These are phyloP conservation scores for Limnephilus auricula DNA, from an alignment of 2,888 invertebrate genomes.

Conservation along the genomic window DNA sequence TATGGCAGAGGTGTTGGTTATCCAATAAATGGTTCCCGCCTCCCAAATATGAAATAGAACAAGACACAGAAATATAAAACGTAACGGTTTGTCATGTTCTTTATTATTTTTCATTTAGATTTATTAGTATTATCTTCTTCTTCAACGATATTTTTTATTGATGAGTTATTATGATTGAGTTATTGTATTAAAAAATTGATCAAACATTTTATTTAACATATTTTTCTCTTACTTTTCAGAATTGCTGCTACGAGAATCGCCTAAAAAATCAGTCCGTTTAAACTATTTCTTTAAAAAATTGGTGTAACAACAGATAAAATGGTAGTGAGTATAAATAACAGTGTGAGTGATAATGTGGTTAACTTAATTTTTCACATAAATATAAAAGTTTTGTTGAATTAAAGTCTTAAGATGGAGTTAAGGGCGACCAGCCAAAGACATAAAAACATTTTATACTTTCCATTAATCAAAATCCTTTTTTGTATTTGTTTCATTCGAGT, in stretches of 20 bases:
- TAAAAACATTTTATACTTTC: neutral
- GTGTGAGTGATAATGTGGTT: neutral
- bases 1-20: too few relatives aligned
- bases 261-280: neutral
- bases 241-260: neutral
- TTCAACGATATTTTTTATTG: too few relatives aligned
- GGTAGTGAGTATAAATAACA: neutral
- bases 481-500: neutral
- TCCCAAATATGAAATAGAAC: too few relatives aligned
- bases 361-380: neutral
- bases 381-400: neutral
- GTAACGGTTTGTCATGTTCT: too few relatives aligned
- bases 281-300: neutral
- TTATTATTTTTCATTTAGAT: too few relatives aligned
- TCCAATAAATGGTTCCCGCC: too few relatives aligned
- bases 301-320: neutral
- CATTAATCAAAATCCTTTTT: neutral
- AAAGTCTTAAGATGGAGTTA: constrained; percentile 12
- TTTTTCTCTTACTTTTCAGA: neutral
- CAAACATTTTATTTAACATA: too few relatives aligned
- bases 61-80: too few relatives aligned
- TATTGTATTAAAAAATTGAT: too few relatives aligned
- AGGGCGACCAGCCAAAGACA: neutral
- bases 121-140: too few relatives aligned
- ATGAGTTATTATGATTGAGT: too few relatives aligned